Conservation (phyloP, 2,888 invertebrate species). For the Luffia ferchaultella region DNA sequence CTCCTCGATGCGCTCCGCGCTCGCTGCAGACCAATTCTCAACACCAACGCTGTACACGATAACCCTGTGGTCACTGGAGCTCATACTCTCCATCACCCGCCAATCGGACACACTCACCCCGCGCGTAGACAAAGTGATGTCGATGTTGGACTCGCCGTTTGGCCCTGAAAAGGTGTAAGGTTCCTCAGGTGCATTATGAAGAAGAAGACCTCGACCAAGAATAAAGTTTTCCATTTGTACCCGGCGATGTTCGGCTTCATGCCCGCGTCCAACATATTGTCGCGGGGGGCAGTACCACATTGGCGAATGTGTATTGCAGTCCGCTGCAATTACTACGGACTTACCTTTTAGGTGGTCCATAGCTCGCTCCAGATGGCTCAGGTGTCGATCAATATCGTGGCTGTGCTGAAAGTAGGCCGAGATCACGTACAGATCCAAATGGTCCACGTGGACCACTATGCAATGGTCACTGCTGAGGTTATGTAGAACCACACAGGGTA, state of each 20-base stretch:
- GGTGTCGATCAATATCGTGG: slow-evolving; percentile 12
- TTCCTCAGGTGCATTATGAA: background rate
- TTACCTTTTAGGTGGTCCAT: slow-evolving; percentile 1
- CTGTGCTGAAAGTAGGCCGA: slow-evolving; percentile 18
- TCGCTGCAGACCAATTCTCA: slow-evolving; percentile 13
- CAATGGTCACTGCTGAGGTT: slow-evolving; percentile 15
- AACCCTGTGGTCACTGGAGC: background rate
- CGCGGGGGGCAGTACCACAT: slow-evolving; percentile 1
- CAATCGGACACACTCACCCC: background rate
- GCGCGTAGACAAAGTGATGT: slow-evolving; percentile 4
- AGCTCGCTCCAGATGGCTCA: slow-evolving; percentile 2
- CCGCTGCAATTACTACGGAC: slow-evolving; percentile 1
- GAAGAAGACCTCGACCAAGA: too few species aligned
- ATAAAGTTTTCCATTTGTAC: slow-evolving; percentile 3
- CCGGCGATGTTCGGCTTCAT: background rate
- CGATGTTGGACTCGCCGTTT: slow-evolving; percentile 3
- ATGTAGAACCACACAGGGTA: slow-evolving; percentile 10
- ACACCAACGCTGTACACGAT: background rate
- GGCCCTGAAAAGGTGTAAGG: background rate
- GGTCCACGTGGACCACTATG: slow-evolving; percentile 1
- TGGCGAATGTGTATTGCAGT: slow-evolving; percentile 8
- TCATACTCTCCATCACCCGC: background rate
- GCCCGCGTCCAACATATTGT: slow-evolving; percentile 3
- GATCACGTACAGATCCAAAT: slow-evolving; percentile 9
- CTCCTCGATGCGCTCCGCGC: background rate